A percentile compares a stretch with the other conserved stretches of the same genome.
Conservation (phyloP, 2,888 invertebrate species). For the Argyresthia albistria region DNA sequence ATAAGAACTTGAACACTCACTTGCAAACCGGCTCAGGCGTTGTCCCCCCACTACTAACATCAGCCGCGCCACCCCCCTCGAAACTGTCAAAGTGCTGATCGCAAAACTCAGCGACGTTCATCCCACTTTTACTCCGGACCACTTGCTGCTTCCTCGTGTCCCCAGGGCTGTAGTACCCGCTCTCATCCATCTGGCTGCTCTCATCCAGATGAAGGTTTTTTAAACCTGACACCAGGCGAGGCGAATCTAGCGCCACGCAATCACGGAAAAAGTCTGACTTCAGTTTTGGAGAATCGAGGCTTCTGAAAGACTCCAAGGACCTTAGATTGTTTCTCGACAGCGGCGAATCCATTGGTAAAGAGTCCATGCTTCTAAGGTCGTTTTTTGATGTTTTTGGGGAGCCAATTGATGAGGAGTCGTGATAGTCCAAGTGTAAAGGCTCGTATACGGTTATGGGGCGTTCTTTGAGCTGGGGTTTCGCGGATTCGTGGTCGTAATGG, state of each 20-base stretch:
- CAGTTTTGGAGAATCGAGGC: slow-evolving; percentile 56
- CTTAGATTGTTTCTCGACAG: slow-evolving; percentile 51
- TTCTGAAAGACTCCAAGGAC: slow-evolving; percentile 46
- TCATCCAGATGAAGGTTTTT: slow-evolving; percentile 60
- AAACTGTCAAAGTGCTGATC: slow-evolving; percentile 50
- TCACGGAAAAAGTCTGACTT: slow-evolving; percentile 56
- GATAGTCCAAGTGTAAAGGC: slow-evolving; percentile 55
- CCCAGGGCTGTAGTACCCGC: slow-evolving; percentile 64
- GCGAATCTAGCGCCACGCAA: slow-evolving; percentile 42
- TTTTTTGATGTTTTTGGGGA: slow-evolving; percentile 58
- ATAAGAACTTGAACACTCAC: slow-evolving; percentile 19
- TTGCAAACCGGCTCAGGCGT: slow-evolving; percentile 52
- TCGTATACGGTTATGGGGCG: slow-evolving; percentile 60
- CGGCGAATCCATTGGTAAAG: slow-evolving; percentile 57
- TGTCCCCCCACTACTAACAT: slow-evolving; percentile 38
- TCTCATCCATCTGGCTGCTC: slow-evolving; percentile 63
- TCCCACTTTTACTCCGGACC: slow-evolving; percentile 14
- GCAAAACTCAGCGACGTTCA: slow-evolving; percentile 17
- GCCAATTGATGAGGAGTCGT: slow-evolving; percentile 51
- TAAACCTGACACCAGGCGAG: slow-evolving; percentile 49
- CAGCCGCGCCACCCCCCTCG: slow-evolving; percentile 33
- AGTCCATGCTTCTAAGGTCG: slow-evolving; percentile 53
- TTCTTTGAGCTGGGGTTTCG: slow-evolving; percentile 54
- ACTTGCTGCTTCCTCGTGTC: slow-evolving; percentile 9
- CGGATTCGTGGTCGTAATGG: slow-evolving; percentile 56